These are phyloP conservation scores for Bellardia bayeri DNA, from an alignment of 2,888 invertebrate genomes.

Conservation along the genomic window DNA sequence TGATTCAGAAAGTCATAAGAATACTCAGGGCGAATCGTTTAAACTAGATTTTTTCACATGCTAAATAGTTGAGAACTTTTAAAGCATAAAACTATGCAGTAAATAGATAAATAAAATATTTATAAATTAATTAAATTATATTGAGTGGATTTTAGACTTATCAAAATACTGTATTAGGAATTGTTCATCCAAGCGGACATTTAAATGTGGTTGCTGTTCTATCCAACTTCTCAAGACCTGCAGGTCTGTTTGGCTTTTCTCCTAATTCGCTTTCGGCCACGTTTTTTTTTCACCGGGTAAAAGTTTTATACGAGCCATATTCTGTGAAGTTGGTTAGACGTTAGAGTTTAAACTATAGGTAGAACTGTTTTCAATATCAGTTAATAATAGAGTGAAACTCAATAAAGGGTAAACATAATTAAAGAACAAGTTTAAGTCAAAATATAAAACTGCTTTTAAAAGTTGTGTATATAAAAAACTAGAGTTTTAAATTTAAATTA, in stretches of 20 bases:
- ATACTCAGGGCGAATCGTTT: no score
- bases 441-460: no score
- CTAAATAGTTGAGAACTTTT: no score
- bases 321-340: conserved; percentile 63
- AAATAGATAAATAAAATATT: no score
- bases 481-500: no score
- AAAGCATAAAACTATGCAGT: no score
- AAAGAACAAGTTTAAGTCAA: background rate
- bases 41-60: no score
- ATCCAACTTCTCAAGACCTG: conserved; percentile 85
- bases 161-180: conserved; percentile 85
- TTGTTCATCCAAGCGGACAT: conserved; percentile 82
- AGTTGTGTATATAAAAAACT: no score
- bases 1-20: no score
- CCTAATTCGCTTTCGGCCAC: conserved; percentile 84
- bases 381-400: background rate
- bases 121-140: no score
- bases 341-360: conserved; percentile 85
- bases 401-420: background rate
- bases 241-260: conserved; percentile 84
- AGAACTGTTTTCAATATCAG: conserved; percentile 85
- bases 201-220: conserved; percentile 84
- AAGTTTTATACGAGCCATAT: conserved; percentile 77
- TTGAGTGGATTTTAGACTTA: conserved; percentile 82
- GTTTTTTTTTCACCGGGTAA: conserved; percentile 75